A percentile compares a stretch with the other conserved stretches of the same genome.
Evolutionary conservation across 2,113 vertebrate species (phyloP).

Genomic region (Crotalus helleri): DNA sequence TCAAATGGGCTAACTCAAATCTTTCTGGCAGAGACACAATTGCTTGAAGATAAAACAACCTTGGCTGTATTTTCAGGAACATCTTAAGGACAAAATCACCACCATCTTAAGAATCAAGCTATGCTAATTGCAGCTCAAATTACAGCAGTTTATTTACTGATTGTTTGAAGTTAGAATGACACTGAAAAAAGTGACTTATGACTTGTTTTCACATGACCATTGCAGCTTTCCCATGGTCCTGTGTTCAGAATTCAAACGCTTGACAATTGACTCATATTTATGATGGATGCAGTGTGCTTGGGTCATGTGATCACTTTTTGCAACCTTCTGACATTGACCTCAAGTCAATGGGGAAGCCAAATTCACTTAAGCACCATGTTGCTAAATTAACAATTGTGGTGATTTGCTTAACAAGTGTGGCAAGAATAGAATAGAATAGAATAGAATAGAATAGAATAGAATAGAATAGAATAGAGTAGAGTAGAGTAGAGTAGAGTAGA

Average conservation of each 20-base stretch:
- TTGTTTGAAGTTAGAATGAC: background rate
- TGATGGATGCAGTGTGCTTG: too few relatives aligned
- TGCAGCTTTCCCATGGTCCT: background rate
- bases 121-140: background rate
- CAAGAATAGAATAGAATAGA: too few relatives aligned
- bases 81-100: slow-evolving; percentile 15
- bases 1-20: slow-evolving; percentile 29
- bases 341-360: too few relatives aligned
- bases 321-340: too few relatives aligned
- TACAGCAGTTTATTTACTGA: background rate
- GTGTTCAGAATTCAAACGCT: background rate
- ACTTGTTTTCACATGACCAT: background rate
- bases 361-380: too few relatives aligned
- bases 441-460: too few relatives aligned
- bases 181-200: background rate
- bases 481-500: too few relatives aligned
- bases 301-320: too few relatives aligned
- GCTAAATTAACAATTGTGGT: too few relatives aligned
- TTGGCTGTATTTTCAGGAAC: background rate
- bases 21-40: slow-evolving; percentile 31
- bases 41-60: slow-evolving; percentile 37
- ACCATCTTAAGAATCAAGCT: slow-evolving; percentile 46
- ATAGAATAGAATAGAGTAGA: fast-evolving
- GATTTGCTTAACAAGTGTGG: too few relatives aligned
- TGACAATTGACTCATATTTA: background rate